Conservation (phyloP, 2,888 invertebrate species). For the Limenitis arthemis region DNA sequence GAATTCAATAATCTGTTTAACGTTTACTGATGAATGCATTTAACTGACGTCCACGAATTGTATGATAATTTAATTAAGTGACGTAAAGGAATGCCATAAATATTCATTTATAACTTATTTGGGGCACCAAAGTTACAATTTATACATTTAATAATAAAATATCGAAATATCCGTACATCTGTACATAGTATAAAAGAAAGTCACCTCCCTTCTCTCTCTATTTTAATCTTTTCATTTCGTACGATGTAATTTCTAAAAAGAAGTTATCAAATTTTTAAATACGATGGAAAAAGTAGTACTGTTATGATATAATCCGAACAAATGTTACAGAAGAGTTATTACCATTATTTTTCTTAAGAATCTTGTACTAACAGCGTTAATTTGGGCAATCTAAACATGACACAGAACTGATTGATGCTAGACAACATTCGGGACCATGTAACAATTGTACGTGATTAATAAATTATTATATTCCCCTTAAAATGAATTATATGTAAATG, state of each 20-base stretch:
- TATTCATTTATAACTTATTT: slow-evolving; percentile 1
- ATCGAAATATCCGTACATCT: background rate
- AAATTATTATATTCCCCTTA: too few relatives aligned
- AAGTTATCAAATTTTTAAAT: background rate
- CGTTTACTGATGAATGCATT: background rate
- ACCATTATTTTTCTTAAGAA: slow-evolving; percentile 49
- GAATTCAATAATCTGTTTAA: background rate
- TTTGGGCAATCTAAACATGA: slow-evolving; percentile 60
- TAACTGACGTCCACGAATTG: slow-evolving; percentile 1
- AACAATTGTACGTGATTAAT: too few relatives aligned
- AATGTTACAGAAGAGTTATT: slow-evolving; percentile 41
- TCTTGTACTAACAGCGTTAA: slow-evolving; percentile 46
- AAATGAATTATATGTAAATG: too few relatives aligned
- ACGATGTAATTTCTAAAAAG: too few relatives aligned
- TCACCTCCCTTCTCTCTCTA: too few relatives aligned
- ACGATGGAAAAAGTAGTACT: slow-evolving; percentile 22
- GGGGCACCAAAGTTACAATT: background rate
- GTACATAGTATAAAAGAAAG: too few relatives aligned
- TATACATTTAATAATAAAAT: background rate
- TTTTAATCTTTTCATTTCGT: too few relatives aligned
- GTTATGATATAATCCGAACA: slow-evolving; percentile 27
- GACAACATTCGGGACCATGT: slow-evolving; percentile 37
- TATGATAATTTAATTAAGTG: slow-evolving; percentile 4
- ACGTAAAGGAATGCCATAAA: slow-evolving; percentile 1
- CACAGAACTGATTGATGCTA: slow-evolving; percentile 48